These are phyloP conservation scores for Prinia subflava DNA, from an alignment of 2,113 vertebrate genomes.

Conservation along the genomic window DNA sequence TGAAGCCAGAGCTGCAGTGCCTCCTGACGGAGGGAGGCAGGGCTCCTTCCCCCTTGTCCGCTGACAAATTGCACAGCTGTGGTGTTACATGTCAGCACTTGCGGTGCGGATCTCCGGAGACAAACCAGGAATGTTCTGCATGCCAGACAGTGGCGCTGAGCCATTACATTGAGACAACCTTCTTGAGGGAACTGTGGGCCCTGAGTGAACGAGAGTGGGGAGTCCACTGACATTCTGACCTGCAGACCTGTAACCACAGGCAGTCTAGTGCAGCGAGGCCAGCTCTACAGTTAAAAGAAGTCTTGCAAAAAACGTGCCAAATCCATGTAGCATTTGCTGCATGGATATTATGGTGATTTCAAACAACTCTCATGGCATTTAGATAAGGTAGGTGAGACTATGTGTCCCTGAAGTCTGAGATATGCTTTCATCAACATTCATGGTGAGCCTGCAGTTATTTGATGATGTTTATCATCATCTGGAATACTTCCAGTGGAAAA, in stretches of 20 bases:
- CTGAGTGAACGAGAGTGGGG: background rate
- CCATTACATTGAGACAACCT: constrained; percentile 44
- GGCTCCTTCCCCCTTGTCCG: background rate
- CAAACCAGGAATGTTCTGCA: constrained; percentile 64
- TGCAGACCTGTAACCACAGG: background rate
- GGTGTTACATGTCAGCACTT: constrained; percentile 66
- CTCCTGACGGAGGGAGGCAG: background rate
- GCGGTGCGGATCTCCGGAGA: constrained; percentile 50
- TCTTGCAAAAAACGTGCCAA: background rate
- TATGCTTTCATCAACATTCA: background rate
- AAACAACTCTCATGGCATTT: background rate
- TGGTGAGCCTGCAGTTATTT: background rate
- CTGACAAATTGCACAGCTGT: constrained; percentile 64
- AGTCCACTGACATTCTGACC: background rate
- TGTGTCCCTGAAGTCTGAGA: background rate
- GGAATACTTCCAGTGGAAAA: constrained; percentile 44
- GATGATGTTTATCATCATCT: constrained; percentile 36
- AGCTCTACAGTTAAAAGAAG: background rate
- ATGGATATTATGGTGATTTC: background rate
- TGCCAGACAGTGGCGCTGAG: constrained; percentile 41
- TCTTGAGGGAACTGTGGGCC: background rate
- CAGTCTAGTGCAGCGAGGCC: background rate
- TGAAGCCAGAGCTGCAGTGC: background rate
- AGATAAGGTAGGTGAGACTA: background rate
- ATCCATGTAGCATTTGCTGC: background rate